Conservation (phyloP, 1,140 invertebrate species). For the Megathymus violae region DNA sequence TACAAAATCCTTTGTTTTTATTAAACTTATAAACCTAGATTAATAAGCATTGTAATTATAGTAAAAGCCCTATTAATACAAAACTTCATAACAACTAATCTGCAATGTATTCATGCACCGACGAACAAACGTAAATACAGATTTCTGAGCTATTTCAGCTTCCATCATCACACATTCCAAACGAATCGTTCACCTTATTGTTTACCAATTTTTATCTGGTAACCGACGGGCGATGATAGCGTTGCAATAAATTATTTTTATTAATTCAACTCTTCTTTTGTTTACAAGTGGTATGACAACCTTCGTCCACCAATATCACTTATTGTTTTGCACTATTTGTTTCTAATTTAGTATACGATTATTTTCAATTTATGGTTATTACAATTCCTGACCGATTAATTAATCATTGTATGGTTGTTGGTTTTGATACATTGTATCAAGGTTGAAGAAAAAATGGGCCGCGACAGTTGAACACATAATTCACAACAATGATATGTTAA, state of each 20-base stretch:
- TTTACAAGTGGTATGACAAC: conserved; percentile 53
- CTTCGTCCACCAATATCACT: conserved; percentile 41
- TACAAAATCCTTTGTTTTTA: too few relatives aligned
- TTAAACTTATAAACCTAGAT: too few relatives aligned
- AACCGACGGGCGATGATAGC: conserved; percentile 41
- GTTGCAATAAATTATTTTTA: conserved; percentile 68
- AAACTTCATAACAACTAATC: too few relatives aligned
- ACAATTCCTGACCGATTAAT: conserved; percentile 41
- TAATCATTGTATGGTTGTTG: conserved; percentile 36
- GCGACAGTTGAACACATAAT: conserved; percentile 21
- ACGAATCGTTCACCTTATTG: conserved; percentile 53
- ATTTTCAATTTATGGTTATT: conserved; percentile 48
- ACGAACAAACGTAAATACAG: too few relatives aligned
- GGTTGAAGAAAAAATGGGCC: conserved; percentile 28
- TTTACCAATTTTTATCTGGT: conserved; percentile 60
- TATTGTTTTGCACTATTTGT: conserved; percentile 44
- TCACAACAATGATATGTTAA: conserved; percentile 19
- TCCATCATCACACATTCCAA: conserved; percentile 27
- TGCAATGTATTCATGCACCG: too few relatives aligned
- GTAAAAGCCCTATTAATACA: too few relatives aligned
- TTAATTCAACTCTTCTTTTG: conserved; percentile 69
- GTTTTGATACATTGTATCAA: conserved; percentile 20
- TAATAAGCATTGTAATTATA: too few relatives aligned
- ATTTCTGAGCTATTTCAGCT: conserved; percentile 24
- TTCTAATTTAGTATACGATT: conserved; percentile 35